Base-by-base conservation (phyloP, 2,888 invertebrate genomes). In the Agrotis segetum region DNA sequence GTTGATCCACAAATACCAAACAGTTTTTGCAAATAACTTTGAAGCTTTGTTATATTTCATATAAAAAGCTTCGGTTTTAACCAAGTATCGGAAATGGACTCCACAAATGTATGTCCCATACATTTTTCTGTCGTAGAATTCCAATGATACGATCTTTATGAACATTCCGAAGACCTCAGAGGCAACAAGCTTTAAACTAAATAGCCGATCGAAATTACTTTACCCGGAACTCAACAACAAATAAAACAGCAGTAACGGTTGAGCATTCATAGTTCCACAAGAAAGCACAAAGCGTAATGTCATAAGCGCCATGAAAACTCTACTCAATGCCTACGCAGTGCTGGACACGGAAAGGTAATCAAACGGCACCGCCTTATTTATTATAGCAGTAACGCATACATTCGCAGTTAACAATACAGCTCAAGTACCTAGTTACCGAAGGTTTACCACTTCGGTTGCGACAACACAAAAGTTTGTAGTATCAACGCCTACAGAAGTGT, bases 341-440 rank as follows among this genome's bases (percentile, higher is more conserved):
- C 44, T 61, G 52, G 58, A 46, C 21, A 47, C 50, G 21, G 44
- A 55, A 55, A 67, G 40, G 47, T 62, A 71, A 61, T 72, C 64
- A 77, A 67, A 77, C 52, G 52, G 40, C 19, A 78, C 77, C 73
- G 77, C 73, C 1, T 44, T 65, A 60, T 78, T 78, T 78, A 78
- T 63, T 69, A 72, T 46, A 52, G 73, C 40, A 69, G 60, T 66
- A 69, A 66, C 55, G 47, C 50, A 65, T 73, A 66, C 55, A 69
- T 69, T 78, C 9, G 44, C 66, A 46, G 65, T 69, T 44, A 50
- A 78, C 63, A 49, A 68, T 58, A 62, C 53, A 19, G 34, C n/a
- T 40, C 19, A 68, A 69, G 65, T 62, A 60, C 63, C 24, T 63
- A 59, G 44, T 77, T 65, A 67, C 53, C 29, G 40, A 44, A 40